Evolutionary conservation across 2,113 vertebrate species (phyloP).

Genomic region (Sinocyclocheilus anshuiensis): DNA sequence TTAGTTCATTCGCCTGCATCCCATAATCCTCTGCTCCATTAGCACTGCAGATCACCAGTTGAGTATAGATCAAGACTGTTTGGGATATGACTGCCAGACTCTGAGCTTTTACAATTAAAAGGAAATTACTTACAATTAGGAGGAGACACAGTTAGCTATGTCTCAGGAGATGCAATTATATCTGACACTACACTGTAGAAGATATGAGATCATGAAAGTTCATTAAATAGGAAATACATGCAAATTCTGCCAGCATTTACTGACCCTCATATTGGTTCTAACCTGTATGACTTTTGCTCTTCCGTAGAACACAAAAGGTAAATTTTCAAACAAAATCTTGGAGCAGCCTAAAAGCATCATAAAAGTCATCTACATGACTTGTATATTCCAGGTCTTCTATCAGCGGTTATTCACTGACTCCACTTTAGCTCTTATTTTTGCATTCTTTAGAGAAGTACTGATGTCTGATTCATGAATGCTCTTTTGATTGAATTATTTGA

Average conservation of each 20-base stretch:
- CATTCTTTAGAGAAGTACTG: neutral
- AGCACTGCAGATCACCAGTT: neutral
- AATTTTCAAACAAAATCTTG: neutral
- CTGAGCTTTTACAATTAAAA: neutral
- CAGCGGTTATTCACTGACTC: neutral
- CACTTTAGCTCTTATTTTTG: neutral
- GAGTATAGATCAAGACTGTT: conserved; percentile 3
- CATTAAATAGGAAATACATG: neutral
- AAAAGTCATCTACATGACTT: neutral
- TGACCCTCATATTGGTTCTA: neutral
- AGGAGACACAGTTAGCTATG: conserved; percentile 3
- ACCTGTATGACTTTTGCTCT: neutral
- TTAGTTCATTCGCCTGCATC: neutral
- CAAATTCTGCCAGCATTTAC: neutral
- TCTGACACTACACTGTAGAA: neutral
- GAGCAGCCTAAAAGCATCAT: neutral
- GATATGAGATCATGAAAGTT: neutral
- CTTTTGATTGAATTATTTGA: neutral
- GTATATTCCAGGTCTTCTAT: neutral
- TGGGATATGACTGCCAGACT: neutral
- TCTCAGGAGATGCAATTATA: conserved; percentile 27
- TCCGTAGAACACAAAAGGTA: neutral
- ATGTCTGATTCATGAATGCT: neutral
- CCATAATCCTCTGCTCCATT: conserved; percentile 10
- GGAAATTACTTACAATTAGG: conserved; percentile 16